Base-by-base conservation (phyloP, 2,113 vertebrate genomes). In the Microcebus griseorufus region DNA sequence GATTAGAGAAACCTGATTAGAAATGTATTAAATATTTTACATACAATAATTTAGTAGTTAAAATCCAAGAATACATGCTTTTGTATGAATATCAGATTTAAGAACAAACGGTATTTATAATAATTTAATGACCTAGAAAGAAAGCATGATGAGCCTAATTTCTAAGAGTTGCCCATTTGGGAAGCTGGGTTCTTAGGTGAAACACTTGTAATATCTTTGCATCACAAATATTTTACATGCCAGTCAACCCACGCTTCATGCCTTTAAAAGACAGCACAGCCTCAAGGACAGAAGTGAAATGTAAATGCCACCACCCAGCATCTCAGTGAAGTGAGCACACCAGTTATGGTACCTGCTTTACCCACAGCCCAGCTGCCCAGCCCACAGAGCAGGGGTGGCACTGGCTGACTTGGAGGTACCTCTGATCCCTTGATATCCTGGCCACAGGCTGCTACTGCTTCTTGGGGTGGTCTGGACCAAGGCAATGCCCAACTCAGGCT, bases 331-430 rank as follows among this genome's bases (percentile, higher is more conserved):
- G 53, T 14, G 14, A 42, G 13, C 23, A 10, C 4, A 9, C 8
- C 0, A 12, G 5, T n/a, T 6, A 45, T 0, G 8, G 13, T 1
- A 2, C n/a, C 48, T 48, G 20, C 14, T 64, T 20, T 1, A 12
- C 20, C 10, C 20, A 64, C 18, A 83, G 67, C 53, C 70, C 18
- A 45, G 48, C 27, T 18, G 32, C 6, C 55, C 32, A 4, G 5
- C 27, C 86, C 37, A 42, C 37, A 32, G 80, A n/a, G 7, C 51
- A n/a, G 5, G 29, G n/a, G 27, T 22, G 64, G 34, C 17, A 25
- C 3, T n/a, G 10, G 53, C 23, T 48, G 32, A 69, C 11, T 0
- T 78, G 17, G 10, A 58, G 23, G 27, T 34, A 9, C 53, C 20
- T 51, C 42, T 20, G 58, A 53, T 2, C 14, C 42, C 22, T 0